These are phyloP conservation scores for Orchesella cincta DNA, from an alignment of 1,140 invertebrate species.

Conservation along the genomic window DNA sequence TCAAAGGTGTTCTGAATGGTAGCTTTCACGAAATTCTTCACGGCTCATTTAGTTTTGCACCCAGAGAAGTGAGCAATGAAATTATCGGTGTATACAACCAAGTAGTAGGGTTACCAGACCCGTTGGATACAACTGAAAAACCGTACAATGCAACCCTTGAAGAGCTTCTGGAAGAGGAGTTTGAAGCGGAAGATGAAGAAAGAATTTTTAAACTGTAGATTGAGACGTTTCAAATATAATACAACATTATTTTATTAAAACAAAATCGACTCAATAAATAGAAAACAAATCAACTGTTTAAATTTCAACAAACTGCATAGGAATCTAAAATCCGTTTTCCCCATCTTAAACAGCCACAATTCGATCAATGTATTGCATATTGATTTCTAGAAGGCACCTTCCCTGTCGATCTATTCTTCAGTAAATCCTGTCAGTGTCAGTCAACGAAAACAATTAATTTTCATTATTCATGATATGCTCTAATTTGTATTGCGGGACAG, in stretches of 20 bases:
- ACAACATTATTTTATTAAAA: too few species aligned
- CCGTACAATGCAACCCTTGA: not conserved
- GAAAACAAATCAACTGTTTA: too few species aligned
- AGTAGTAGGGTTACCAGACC: constrained; percentile 33
- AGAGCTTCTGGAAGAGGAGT: not conserved
- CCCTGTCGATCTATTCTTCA: not conserved
- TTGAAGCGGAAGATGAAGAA: constrained; percentile 32
- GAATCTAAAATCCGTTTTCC: too few species aligned
- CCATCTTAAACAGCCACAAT: too few species aligned
- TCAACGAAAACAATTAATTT: not conserved
- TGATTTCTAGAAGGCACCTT: not conserved
- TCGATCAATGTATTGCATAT: not conserved
- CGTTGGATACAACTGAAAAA: not conserved
- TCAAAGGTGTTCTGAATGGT: constrained; percentile 38
- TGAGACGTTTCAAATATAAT: too few species aligned
- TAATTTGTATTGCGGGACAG: not conserved
- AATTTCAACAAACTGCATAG: too few species aligned
- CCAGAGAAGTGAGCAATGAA: constrained; percentile 29
- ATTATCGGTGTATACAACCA: constrained; percentile 39
- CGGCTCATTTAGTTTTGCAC: constrained; percentile 35
- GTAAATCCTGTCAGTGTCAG: constrained; percentile 18
- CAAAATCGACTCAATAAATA: too few species aligned
- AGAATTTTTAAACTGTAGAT: too few species aligned
- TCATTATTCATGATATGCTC: not conserved
- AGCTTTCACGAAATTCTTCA: constrained; percentile 36